Evolutionary conservation across 1,140 invertebrate species (phyloP), one percentile per base, ranked within the genome.

Genomic region (Drosophila santomea): DNA sequence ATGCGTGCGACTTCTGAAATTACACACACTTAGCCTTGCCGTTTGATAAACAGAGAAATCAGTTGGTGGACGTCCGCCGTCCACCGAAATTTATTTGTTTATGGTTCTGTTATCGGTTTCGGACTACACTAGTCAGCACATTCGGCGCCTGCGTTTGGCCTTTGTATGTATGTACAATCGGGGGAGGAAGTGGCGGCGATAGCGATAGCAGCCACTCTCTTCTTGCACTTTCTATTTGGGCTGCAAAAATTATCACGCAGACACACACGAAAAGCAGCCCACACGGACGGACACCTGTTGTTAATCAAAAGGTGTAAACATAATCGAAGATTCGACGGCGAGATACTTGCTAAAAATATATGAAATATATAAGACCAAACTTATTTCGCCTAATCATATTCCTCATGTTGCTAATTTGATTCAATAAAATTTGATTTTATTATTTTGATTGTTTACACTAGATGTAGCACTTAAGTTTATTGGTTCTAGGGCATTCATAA

Each of bases 61-160:
- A 75, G 43, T 64, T 56, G 35, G 8, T 14, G 39, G 4, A 12
- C 38, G 35, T 41, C 20, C 20, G 20, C 6, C 38, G 35, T 41
- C 17, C 14, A 43, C 20, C 36, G 15, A 41, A 51, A 54, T 55
- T n/a, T 52, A 52, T 72, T 85, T 88, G 71, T 86, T 83, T 88
- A 86, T 73, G 48, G 52, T 57, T 58, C 45, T 62, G 51, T 89
- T 89, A 89, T 86, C 83, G 78, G 62, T 41, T 17, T 8, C 23
- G 32, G 28, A 35, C 23, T 32, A 64, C 59, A 43, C 38, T 60
- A n/a, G 63, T 43, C 44, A 38, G 55, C 67, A 35, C 4, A 39
- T 58, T 48, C 10, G 11, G 44, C 25, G 55, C 45, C 56, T 66
- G 44, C 54, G 48, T 35, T 47, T 73, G 5, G 39, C 25, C 20